Evolutionary conservation across 2,113 vertebrate genomes (phyloP).

Genomic region (Acrocephalus kingi): DNA sequence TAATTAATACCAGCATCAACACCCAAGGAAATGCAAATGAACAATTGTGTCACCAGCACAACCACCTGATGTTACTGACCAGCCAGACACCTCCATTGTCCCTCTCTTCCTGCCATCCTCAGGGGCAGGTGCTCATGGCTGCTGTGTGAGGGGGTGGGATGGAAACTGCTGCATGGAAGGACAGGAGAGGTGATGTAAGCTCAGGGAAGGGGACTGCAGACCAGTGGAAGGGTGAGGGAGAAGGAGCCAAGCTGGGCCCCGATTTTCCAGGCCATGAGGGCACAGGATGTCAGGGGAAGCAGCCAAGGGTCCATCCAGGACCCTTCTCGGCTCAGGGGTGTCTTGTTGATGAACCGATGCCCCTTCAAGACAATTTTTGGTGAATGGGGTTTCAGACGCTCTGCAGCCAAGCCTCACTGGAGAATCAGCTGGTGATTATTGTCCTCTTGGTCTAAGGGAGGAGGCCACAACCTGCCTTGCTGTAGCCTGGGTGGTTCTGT

Average conservation of each 20-base stretch:
- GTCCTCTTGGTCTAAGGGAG: not conserved
- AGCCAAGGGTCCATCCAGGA: not conserved
- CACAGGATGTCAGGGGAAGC: not conserved
- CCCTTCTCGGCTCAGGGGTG: not conserved
- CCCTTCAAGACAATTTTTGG: not conserved
- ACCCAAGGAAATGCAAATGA: constrained; percentile 49
- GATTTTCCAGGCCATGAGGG: not conserved
- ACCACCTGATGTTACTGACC: not conserved
- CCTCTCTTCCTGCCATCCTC: not conserved
- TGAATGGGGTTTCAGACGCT: not conserved
- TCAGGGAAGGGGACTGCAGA: not conserved
- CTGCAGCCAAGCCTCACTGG: not conserved
- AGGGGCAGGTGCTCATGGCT: not conserved
- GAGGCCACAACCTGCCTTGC: not conserved
- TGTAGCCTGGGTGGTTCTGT: not conserved
- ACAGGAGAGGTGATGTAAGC: not conserved
- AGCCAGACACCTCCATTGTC: not conserved
- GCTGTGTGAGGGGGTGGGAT: not conserved
- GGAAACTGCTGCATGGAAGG: not conserved
- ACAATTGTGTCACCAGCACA: constrained; percentile 10
- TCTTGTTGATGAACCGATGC: not conserved
- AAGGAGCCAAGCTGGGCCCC: not conserved
- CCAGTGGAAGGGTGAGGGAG: not conserved
- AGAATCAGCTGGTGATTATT: not conserved
- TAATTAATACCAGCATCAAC: constrained; percentile 71